Percentiles rank a stretch among this genome's conserved stretches.
Conservation (phyloP, 2,797 vertebrate genomes). For the Simalia tracyae region DNA sequence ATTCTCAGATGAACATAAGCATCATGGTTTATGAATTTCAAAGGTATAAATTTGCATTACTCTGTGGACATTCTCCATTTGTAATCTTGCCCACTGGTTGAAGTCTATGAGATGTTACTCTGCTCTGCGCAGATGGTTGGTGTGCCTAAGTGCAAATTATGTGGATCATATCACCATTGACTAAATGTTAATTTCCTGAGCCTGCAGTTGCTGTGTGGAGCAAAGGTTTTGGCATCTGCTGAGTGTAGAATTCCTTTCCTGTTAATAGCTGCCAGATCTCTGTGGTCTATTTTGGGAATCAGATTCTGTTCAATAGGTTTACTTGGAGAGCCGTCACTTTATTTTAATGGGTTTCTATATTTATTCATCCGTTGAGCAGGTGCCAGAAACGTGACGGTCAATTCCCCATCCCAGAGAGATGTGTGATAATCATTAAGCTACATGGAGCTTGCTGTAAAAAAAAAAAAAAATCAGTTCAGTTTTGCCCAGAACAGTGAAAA, state of each 20-base stretch:
- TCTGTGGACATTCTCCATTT: too few relatives aligned
- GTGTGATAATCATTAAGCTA: constrained; percentile 31
- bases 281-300: constrained; percentile 10
- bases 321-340: neutral
- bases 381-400: constrained; percentile 28
- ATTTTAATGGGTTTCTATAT: constrained; percentile 30
- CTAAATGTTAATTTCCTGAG: neutral
- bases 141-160: neutral
- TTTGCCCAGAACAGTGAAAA: constrained; percentile 62
- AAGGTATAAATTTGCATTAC: neutral
- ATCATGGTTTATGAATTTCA: neutral
- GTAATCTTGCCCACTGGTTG: neutral
- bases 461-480: constrained; percentile 19
- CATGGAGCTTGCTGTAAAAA: constrained; percentile 49
- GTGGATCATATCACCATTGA: neutral
- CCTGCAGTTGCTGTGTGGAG: neutral
- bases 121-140: neutral
- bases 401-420: neutral
- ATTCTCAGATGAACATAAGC: neutral
- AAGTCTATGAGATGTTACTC: neutral
- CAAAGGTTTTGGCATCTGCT: neutral
- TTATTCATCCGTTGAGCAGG: constrained; percentile 32
- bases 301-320: constrained; percentile 22
- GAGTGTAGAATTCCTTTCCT: neutral
- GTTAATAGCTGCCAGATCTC: neutral